Evolutionary conservation across 2,797 vertebrate species (phyloP).

Genomic region (Typhlichthys subterraneus): DNA sequence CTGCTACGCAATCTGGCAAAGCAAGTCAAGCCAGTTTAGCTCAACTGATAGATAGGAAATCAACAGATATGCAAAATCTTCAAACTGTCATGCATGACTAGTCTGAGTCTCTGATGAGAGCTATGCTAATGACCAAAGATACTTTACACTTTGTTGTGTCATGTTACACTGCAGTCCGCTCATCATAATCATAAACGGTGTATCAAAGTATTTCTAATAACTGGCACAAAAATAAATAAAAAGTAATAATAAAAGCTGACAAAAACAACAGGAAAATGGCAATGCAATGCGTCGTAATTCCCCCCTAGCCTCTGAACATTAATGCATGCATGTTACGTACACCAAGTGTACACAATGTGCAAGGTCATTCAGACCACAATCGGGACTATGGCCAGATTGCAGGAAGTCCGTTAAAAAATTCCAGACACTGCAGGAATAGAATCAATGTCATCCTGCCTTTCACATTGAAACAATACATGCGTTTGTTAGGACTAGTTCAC

Average conservation of each 20-base stretch:
- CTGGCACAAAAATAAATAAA: not conserved
- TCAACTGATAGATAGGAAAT: constrained; percentile 19
- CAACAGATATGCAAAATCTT: not conserved
- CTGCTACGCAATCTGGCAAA: constrained; percentile 25
- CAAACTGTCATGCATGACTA: not conserved
- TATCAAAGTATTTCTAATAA: not conserved
- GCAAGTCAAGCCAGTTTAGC: constrained; percentile 51
- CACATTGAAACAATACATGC: too few species aligned
- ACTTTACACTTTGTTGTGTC: constrained; percentile 1
- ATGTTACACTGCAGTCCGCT: constrained; percentile 1
- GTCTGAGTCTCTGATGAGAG: not conserved
- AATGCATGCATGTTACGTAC: not conserved
- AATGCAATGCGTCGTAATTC: not conserved
- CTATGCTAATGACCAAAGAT: not conserved
- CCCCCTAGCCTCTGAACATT: not conserved
- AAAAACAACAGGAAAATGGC: not conserved
- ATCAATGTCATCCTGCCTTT: too few species aligned
- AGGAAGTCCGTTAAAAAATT: too few species aligned
- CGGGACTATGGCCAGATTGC: too few species aligned
- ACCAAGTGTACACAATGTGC: not conserved
- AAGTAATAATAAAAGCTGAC: not conserved
- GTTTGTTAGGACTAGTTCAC: too few species aligned
- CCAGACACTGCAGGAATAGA: too few species aligned
- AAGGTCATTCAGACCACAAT: not conserved
- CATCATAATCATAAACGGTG: not conserved